Conservation (phyloP, 1,140 invertebrate genomes). For the Papilio helenus region DNA sequence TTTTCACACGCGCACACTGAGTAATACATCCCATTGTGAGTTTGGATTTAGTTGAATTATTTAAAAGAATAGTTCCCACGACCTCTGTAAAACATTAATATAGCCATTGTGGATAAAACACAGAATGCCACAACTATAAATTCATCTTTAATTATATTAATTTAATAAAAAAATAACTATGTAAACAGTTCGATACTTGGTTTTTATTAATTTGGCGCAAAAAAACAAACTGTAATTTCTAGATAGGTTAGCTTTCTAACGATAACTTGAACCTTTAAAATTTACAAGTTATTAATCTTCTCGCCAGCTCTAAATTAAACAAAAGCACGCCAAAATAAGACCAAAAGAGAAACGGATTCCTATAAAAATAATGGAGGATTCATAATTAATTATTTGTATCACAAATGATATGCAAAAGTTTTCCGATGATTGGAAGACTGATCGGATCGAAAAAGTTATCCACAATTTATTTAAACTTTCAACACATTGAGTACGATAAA, state of each 20-base stretch:
- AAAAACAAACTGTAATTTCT: neutral
- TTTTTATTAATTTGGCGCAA: neutral
- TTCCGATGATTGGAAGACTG: neutral
- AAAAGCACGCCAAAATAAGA: no score
- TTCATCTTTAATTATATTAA: no score
- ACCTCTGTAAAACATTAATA: slow-evolving; percentile 1
- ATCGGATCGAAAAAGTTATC: neutral
- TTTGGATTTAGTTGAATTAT: slow-evolving; percentile 23
- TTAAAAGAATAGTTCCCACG: slow-evolving; percentile 20
- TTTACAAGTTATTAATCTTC: no score
- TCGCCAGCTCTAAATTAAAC: no score
- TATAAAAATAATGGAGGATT: no score
- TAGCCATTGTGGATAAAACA: slow-evolving; percentile 1
- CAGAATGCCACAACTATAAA: neutral
- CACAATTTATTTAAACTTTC: neutral
- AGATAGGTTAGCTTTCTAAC: neutral
- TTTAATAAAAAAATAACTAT: neutral
- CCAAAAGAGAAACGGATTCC: no score
- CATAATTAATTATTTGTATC: no score
- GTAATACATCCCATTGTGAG: slow-evolving; percentile 3
- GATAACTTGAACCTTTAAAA: neutral
- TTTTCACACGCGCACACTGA: neutral
- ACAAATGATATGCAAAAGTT: neutral
- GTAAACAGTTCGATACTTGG: neutral
- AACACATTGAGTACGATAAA: neutral